phyloP scores from a whole-genome alignment of 2,113 vertebrate genomes.

The human (Homo sapiens) region DNA sequence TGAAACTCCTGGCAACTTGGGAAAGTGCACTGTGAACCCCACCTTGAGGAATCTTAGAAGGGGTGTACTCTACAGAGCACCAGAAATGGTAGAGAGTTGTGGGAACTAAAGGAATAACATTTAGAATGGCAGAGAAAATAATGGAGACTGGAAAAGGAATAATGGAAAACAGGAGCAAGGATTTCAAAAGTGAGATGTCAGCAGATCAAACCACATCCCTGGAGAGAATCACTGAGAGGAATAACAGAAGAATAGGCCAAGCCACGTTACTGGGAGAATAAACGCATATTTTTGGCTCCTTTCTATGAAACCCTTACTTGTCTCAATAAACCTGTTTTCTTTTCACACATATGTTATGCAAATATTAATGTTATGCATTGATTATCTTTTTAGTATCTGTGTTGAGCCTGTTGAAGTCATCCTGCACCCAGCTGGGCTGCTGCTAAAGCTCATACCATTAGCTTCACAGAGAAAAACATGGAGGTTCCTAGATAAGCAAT shows the following conservation, averaged over 20 bases:
- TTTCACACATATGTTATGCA: constrained; percentile 19
- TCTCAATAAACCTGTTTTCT: not conserved
- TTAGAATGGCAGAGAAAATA: not conserved
- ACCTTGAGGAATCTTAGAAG: not conserved
- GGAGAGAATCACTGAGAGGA: not conserved
- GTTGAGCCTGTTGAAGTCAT: not conserved
- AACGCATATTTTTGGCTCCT: not conserved
- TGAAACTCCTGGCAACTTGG: not conserved
- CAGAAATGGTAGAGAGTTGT: not conserved
- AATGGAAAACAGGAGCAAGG: constrained; percentile 1
- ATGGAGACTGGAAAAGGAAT: not conserved
- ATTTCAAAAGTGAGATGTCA: constrained; percentile 35
- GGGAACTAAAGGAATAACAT: not conserved
- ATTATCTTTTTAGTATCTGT: not conserved
- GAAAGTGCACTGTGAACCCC: not conserved
- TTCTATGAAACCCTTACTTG: not conserved
- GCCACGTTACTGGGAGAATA: not conserved
- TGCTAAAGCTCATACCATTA: not conserved
- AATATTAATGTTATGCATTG: constrained; percentile 33
- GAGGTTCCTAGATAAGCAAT: not conserved
- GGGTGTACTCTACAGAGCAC: not conserved
- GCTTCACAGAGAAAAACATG: not conserved
- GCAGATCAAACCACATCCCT: not conserved
- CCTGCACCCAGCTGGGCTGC: not conserved
- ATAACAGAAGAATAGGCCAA: not conserved